phyloP scores from a whole-genome alignment of 35 echinoderm and acorn worm species.

The Nesometra sesokonis region DNA sequence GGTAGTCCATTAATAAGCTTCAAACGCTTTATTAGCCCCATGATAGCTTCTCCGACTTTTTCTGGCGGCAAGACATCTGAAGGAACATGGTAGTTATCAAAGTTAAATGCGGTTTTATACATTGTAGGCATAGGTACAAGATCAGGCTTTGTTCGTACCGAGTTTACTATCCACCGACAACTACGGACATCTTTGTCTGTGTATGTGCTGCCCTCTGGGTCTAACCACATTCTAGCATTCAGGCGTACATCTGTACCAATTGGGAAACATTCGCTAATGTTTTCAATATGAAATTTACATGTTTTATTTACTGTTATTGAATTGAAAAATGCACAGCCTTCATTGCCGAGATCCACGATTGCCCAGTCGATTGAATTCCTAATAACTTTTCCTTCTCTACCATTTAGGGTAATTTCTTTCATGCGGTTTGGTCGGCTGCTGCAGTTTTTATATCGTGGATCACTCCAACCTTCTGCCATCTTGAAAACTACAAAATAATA shows the following conservation, averaged over 20 bases:
- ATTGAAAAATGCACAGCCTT: background rate
- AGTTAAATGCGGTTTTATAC: background rate
- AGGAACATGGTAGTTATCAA: background rate
- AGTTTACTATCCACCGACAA: background rate
- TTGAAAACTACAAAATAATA: background rate
- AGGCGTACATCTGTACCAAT: background rate
- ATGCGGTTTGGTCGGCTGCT: background rate
- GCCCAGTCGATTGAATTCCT: background rate
- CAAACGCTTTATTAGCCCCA: background rate
- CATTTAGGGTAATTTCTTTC: background rate
- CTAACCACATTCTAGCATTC: background rate
- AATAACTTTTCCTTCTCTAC: background rate
- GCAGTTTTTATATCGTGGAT: background rate
- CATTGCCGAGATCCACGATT: background rate
- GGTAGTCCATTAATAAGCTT: background rate
- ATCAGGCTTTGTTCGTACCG: background rate
- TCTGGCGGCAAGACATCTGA: background rate
- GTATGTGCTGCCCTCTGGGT: background rate
- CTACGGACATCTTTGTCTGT: background rate
- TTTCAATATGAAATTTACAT: background rate
- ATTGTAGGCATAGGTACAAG: background rate
- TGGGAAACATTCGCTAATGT: background rate
- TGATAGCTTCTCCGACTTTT: background rate
- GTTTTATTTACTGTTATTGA: background rate
- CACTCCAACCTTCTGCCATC: background rate